These are phyloP conservation scores for Diaperis boleti DNA, from an alignment of 2,888 invertebrate genomes.

Conservation along the genomic window DNA sequence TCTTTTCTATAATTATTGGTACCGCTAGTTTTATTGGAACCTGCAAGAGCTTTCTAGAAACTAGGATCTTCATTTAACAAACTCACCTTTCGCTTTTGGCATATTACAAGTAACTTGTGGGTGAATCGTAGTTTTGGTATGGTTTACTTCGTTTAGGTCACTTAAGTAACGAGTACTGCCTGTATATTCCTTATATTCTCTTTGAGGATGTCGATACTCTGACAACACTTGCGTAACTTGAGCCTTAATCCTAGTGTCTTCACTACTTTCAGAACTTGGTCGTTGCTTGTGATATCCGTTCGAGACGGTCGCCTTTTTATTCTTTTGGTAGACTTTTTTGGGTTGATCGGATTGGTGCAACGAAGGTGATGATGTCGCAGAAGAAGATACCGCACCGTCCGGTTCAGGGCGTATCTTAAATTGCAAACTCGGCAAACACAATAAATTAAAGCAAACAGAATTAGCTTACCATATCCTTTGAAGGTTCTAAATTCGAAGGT, in stretches of 20 bases:
- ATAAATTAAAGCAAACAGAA: no score
- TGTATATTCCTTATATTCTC: conserved; percentile 70
- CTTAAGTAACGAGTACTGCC: conserved; percentile 55
- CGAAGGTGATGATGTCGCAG: conserved; percentile 69
- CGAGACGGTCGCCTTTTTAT: conserved; percentile 38
- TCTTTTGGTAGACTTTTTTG: conserved; percentile 45
- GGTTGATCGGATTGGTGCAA: conserved; percentile 45
- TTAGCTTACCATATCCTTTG: conserved; percentile 55
- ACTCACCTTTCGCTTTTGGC: conserved; percentile 64
- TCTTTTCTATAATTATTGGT: conserved; percentile 81
- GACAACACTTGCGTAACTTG: conserved; percentile 70
- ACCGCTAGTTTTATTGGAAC: conserved; percentile 60
- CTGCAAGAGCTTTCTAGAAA: conserved; percentile 37
- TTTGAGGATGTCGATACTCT: conserved; percentile 69
- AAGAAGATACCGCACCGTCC: conserved; percentile 77
- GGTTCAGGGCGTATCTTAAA: conserved; percentile 75
- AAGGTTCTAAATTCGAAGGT: conserved; percentile 66
- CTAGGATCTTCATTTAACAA: background rate
- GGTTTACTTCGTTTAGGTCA: conserved; percentile 50
- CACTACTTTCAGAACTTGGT: conserved; percentile 51
- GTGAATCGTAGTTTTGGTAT: conserved; percentile 66
- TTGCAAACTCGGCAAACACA: no score
- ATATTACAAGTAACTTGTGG: conserved; percentile 73
- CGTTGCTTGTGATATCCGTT: conserved; percentile 49
- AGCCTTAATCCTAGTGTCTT: conserved; percentile 66